Conservation (phyloP, 2,888 invertebrate species). For the Microctonus hyperodae region DNA sequence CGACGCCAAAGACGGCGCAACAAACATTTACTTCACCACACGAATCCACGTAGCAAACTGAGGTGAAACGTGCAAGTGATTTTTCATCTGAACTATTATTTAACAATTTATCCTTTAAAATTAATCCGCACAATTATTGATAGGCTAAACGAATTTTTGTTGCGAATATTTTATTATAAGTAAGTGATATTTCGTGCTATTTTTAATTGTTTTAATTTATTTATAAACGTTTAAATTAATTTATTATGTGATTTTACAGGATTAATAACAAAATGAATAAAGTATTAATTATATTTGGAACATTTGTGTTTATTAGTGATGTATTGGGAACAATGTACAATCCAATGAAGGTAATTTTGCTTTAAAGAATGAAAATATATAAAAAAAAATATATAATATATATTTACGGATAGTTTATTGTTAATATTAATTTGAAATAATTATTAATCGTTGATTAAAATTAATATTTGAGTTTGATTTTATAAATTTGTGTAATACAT, state of each 20-base stretch:
- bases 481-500: too few species aligned
- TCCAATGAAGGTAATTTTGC: constrained; percentile 47
- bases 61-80: constrained; percentile 33
- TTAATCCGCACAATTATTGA: neutral
- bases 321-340: constrained; percentile 48
- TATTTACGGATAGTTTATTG: too few species aligned
- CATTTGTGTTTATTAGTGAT: constrained; percentile 41
- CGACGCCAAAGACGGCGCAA: constrained; percentile 47
- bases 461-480: too few species aligned
- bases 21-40: constrained; percentile 22
- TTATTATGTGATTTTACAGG: neutral
- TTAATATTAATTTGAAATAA: too few species aligned
- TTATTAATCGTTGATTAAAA: too few species aligned
- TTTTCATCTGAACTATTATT: constrained; percentile 4
- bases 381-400: too few species aligned
- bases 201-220: too few species aligned
- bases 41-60: constrained; percentile 25
- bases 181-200: neutral
- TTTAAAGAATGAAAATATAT: constrained; percentile 5
- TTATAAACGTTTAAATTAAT: too few species aligned
- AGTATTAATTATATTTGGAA: constrained; percentile 41
- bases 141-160: neutral
- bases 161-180: neutral
- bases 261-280: constrained; percentile 7
- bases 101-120: neutral